A percentile compares a stretch with the other conserved stretches of the same genome.
Conservation (phyloP, 2,888 invertebrate genomes). For the Aproaerema taeniolella region DNA sequence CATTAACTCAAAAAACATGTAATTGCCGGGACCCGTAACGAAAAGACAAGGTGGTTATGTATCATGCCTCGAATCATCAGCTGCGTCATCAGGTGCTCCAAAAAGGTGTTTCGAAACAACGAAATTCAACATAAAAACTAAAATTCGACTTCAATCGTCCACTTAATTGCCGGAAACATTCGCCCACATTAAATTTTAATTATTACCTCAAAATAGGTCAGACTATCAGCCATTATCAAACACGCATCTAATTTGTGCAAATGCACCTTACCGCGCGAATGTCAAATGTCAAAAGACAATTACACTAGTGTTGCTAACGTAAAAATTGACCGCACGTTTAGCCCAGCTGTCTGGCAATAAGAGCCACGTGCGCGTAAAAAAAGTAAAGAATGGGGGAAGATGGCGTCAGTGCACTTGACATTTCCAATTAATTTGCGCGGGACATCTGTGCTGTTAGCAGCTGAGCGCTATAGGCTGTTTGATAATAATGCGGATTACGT, state of each 20-base stretch:
- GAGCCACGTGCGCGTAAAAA: slow-evolving; percentile 67
- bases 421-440: slow-evolving; percentile 76
- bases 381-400: slow-evolving; percentile 59
- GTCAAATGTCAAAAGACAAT: slow-evolving; percentile 44
- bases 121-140: slow-evolving; percentile 40
- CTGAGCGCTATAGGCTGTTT: slow-evolving; percentile 50
- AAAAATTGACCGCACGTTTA: slow-evolving; percentile 46
- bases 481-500: slow-evolving; percentile 58
- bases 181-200: slow-evolving; percentile 46
- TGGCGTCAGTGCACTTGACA: slow-evolving; percentile 73
- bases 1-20: slow-evolving; percentile 21
- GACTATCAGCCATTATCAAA: slow-evolving; percentile 35
- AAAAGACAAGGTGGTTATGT: slow-evolving; percentile 58
- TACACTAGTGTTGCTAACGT: slow-evolving; percentile 36
- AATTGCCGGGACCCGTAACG: slow-evolving; percentile 63
- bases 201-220: slow-evolving; percentile 59
- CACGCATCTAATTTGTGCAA: slow-evolving; percentile 41
- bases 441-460: slow-evolving; percentile 73
- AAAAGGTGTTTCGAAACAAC: slow-evolving; percentile 52
- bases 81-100: slow-evolving; percentile 58
- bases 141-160: slow-evolving; percentile 41
- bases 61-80: slow-evolving; percentile 45
- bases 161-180: slow-evolving; percentile 60
- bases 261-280: slow-evolving; percentile 37
- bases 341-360: slow-evolving; percentile 68